Evolutionary conservation across 2,888 invertebrate genomes (phyloP).

Genomic region (Eupithecia vulgata): DNA sequence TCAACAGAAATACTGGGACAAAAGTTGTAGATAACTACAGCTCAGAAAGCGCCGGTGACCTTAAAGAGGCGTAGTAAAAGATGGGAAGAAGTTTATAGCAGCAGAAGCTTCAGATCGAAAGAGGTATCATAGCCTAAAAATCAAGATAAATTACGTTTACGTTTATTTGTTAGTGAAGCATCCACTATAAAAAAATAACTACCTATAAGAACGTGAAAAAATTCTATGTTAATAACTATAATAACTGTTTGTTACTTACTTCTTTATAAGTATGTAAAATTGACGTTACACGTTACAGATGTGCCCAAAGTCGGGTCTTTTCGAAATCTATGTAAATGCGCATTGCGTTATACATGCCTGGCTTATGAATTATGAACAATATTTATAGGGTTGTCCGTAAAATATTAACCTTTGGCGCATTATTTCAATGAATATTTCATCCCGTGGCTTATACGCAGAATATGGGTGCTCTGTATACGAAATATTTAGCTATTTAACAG

Average conservation of each 20-base stretch:
- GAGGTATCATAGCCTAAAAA: background rate
- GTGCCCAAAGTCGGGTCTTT: slow-evolving; percentile 58
- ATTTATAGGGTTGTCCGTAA: slow-evolving; percentile 47
- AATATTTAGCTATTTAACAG: background rate
- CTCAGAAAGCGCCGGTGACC: too few relatives aligned
- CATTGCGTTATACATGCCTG: slow-evolving; percentile 67
- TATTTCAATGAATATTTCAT: slow-evolving; percentile 37
- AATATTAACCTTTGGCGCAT: slow-evolving; percentile 36
- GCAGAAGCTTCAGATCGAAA: background rate
- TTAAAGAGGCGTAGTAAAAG: background rate
- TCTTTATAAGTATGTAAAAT: too few relatives aligned
- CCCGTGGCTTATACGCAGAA: background rate
- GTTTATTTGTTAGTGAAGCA: background rate
- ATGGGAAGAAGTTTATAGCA: background rate
- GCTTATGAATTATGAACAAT: slow-evolving; percentile 72
- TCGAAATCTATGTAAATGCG: slow-evolving; percentile 73
- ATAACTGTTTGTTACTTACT: too few relatives aligned
- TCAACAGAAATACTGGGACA: too few relatives aligned
- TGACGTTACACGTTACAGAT: slow-evolving; percentile 58
- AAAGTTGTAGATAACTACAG: too few relatives aligned
- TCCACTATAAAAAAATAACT: too few relatives aligned
- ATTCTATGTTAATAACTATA: too few relatives aligned
- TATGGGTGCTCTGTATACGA: background rate
- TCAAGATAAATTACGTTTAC: background rate
- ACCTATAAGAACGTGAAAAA: too few relatives aligned